A percentile compares a stretch with the other conserved stretches of the same genome.
Evolutionary conservation across 1,140 invertebrate species (phyloP).

Genomic region (Stegodyphus dumicola): DNA sequence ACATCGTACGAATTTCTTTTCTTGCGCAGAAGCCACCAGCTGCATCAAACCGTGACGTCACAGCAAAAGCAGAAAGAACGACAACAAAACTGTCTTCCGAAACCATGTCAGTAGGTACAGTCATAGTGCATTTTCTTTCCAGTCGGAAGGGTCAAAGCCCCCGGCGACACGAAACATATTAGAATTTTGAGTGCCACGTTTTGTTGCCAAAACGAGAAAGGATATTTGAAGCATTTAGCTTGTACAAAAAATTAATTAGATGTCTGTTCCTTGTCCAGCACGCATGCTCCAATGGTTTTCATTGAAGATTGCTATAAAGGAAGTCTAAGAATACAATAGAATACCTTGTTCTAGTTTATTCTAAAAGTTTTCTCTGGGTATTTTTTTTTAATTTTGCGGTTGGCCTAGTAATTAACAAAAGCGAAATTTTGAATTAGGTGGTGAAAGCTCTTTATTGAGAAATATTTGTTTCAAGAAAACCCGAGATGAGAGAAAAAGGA

Average conservation of each 20-base stretch:
- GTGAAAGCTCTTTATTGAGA: too few relatives aligned
- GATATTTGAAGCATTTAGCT: not conserved
- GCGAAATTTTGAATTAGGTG: too few relatives aligned
- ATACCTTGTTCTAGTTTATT: conserved; percentile 51
- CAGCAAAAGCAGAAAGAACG: conserved; percentile 1
- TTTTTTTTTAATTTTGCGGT: not conserved
- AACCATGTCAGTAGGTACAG: conserved; percentile 46
- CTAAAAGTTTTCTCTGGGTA: not conserved
- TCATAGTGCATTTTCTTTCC: not conserved
- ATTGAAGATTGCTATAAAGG: conserved; percentile 4
- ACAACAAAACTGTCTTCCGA: conserved; percentile 18
- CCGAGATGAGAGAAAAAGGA: too few relatives aligned
- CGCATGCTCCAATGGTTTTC: conserved; percentile 15
- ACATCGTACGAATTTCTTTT: conserved; percentile 11
- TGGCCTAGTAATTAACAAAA: not conserved
- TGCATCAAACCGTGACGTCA: conserved; percentile 30
- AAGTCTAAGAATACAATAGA: conserved; percentile 28
- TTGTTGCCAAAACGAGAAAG: not conserved
- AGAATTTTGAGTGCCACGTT: not conserved
- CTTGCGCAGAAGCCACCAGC: conserved; percentile 11
- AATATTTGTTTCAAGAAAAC: too few relatives aligned
- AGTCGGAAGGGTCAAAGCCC: conserved; percentile 40
- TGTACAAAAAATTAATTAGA: conserved; percentile 35
- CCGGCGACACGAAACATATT: not conserved
- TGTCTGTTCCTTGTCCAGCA: not conserved